Evolutionary conservation across 2,888 invertebrate genomes (phyloP).

Genomic region (Axea sp.): DNA sequence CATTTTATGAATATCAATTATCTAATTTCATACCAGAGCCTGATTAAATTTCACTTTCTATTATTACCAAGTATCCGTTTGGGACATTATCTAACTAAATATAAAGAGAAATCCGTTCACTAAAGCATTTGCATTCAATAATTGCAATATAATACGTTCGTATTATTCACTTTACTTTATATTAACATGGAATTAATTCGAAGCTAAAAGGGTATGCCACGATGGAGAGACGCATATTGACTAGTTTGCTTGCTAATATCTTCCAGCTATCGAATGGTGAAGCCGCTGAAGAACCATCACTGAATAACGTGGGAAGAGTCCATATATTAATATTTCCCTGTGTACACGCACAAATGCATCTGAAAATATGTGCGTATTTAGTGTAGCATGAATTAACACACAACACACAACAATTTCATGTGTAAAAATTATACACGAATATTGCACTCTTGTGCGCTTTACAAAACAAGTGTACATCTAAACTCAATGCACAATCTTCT

Average conservation of each 20-base stretch:
- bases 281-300: constrained; percentile 50
- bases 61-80: constrained; percentile 2
- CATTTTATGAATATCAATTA: too few relatives aligned
- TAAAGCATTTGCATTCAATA: constrained; percentile 9
- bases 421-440: too few relatives aligned
- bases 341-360: constrained; percentile 9
- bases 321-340: constrained; percentile 4
- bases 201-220: constrained; percentile 27
- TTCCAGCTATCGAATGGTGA: constrained; percentile 57
- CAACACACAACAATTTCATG: too few relatives aligned
- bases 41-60: background rate
- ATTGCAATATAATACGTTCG: constrained; percentile 19
- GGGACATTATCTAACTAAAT: constrained; percentile 8
- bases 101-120: constrained; percentile 1
- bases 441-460: too few relatives aligned
- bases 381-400: constrained; percentile 1
- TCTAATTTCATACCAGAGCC: too few relatives aligned
- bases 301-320: constrained; percentile 28
- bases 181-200: constrained; percentile 32
- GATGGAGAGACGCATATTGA: constrained; percentile 63
- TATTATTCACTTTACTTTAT: constrained; percentile 16
- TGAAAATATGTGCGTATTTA: constrained; percentile 9
- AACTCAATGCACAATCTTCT: constrained; percentile 24
- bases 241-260: constrained; percentile 68
- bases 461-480: constrained; percentile 25